A percentile compares a stretch with the other conserved stretches of the same genome.
These are phyloP conservation scores for Campoplex capitator DNA, from an alignment of 2,888 invertebrate species.

Conservation along the genomic window DNA sequence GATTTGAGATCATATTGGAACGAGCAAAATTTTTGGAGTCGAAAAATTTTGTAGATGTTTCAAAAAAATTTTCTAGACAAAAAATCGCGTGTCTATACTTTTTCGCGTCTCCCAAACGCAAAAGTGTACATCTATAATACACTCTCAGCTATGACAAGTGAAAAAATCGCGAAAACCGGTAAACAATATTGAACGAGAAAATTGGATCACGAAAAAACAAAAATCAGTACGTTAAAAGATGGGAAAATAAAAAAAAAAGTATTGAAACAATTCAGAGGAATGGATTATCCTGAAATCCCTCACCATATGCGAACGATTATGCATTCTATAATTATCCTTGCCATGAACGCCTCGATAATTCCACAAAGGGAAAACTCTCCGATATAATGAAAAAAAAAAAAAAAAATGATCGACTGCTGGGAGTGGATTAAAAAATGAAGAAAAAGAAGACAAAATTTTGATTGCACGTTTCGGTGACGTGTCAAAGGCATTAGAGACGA, in stretches of 20 bases:
- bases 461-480: conserved; percentile 75
- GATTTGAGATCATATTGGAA: no score
- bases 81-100: not conserved
- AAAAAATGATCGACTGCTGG: not conserved
- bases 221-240: not conserved
- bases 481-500: conserved; percentile 69
- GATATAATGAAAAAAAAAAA: conserved; percentile 1
- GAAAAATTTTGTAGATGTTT: not conserved
- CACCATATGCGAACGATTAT: conserved; percentile 2
- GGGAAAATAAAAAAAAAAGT: not conserved
- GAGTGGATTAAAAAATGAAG: not conserved
- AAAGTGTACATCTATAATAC: not conserved
- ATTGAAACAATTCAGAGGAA: not conserved
- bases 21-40: no score
- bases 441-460: not conserved
- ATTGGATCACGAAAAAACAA: not conserved
- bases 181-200: not conserved
- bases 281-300: not conserved
- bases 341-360: not conserved
- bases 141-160: not conserved
- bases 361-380: not conserved
- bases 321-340: not conserved
- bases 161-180: not conserved
- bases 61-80: not conserved
- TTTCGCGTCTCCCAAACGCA: not conserved